A percentile compares a stretch with the other conserved stretches of the same genome.
Conservation (phyloP, 1,140 invertebrate genomes). For the Lepidostoma basale region DNA sequence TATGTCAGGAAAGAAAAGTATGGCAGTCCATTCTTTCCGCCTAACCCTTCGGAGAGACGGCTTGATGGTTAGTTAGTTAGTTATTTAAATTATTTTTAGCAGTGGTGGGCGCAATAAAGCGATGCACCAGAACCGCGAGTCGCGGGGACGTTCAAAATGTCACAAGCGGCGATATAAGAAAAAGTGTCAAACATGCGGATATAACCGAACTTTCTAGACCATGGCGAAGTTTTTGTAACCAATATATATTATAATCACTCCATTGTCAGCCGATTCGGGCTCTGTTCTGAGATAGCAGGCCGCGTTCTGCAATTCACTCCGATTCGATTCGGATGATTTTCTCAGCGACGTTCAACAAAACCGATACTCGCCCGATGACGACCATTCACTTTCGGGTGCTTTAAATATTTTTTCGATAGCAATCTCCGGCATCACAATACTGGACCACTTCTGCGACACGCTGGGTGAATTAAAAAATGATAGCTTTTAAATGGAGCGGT, state of each 20-base stretch:
- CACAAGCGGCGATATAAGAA: not conserved
- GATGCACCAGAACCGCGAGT: not conserved
- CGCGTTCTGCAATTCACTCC: not conserved
- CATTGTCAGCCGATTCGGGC: not conserved
- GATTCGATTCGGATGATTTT: not conserved
- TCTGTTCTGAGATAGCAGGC: not conserved
- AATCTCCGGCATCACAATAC: not conserved
- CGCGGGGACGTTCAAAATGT: not conserved
- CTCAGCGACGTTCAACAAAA: not conserved
- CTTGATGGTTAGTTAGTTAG: too few species aligned
- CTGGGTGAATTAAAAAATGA: too few species aligned
- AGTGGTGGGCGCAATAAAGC: too few species aligned
- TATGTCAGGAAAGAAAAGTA: too few species aligned
- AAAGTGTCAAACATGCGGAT: constrained; percentile 1
- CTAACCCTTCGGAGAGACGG: too few species aligned
- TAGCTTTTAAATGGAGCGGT: too few species aligned
- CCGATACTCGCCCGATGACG: not conserved
- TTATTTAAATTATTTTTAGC: too few species aligned
- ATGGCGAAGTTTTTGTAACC: constrained; percentile 11
- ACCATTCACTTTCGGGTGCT: not conserved
- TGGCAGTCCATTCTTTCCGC: too few species aligned
- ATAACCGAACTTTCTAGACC: constrained; percentile 19
- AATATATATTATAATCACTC: not conserved
- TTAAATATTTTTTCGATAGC: not conserved
- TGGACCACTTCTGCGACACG: too few species aligned